phyloP scores from a whole-genome alignment of 2,888 invertebrate species.

The Spicauda simplicius region DNA sequence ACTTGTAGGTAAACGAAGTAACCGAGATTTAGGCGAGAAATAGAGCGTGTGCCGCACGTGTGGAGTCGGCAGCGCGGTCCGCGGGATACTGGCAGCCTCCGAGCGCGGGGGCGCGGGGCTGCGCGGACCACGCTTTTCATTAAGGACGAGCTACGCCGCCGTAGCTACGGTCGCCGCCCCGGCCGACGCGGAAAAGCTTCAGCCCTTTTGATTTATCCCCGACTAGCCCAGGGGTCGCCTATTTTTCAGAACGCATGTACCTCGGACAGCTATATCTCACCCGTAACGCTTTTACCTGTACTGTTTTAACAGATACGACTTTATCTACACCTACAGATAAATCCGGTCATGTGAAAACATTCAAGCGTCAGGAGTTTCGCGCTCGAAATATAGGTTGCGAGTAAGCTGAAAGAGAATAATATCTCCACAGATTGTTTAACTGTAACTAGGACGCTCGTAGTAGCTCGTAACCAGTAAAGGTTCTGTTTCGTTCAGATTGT shows the following conservation, averaged over 20 bases:
- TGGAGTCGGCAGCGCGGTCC: conserved; percentile 69
- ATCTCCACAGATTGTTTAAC: neutral
- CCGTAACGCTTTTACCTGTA: too few species aligned
- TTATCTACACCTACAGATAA: neutral
- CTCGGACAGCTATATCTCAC: conserved; percentile 4
- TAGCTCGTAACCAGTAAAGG: neutral
- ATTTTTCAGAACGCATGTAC: conserved; percentile 30
- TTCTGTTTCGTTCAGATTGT: too few species aligned
- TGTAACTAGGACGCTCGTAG: neutral
- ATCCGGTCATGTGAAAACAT: conserved; percentile 2
- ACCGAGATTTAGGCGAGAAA: conserved; percentile 27
- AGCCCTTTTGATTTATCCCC: conserved; percentile 54
- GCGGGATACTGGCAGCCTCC: conserved; percentile 81
- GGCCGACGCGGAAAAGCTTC: conserved; percentile 53
- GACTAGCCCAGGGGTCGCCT: conserved; percentile 47
- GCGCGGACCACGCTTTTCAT: conserved; percentile 75
- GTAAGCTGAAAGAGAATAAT: neutral
- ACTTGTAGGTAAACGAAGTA: conserved; percentile 20
- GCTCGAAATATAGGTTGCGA: conserved; percentile 21
- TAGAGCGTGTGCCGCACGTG: conserved; percentile 60
- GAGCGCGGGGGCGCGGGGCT: conserved; percentile 68
- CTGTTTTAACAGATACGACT: conserved; percentile 10
- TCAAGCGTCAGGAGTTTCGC: conserved; percentile 4
- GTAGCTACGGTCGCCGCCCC: conserved; percentile 71
- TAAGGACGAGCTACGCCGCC: conserved; percentile 64